Conservation (phyloP, 2,888 invertebrate species). For the Ischnura elegans region DNA sequence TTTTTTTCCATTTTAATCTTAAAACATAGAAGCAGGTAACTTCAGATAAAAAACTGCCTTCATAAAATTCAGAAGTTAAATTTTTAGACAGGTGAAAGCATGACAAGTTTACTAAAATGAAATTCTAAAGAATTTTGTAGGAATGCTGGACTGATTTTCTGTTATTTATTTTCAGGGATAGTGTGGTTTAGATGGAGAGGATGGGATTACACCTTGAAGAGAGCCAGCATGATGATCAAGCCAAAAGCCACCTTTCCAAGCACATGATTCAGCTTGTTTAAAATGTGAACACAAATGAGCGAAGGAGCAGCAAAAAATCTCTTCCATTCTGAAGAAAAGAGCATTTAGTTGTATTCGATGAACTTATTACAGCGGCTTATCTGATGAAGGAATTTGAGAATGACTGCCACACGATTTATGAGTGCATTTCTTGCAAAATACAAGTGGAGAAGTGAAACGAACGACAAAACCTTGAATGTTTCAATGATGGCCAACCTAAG, state of each 20-base stretch:
- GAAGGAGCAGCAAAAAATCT: constrained; percentile 52
- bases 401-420: constrained; percentile 56
- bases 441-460: constrained; percentile 52
- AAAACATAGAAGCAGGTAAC: too few relatives aligned
- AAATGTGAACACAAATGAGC: constrained; percentile 50
- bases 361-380: constrained; percentile 66
- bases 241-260: constrained; percentile 83
- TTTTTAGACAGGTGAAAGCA: too few relatives aligned
- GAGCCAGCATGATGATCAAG: constrained; percentile 95
- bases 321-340: constrained; percentile 62
- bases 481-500: constrained; percentile 23
- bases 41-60: too few relatives aligned
- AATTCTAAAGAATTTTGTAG: too few relatives aligned
- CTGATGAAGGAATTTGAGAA: constrained; percentile 61
- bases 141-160: too few relatives aligned
- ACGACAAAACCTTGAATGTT: constrained; percentile 43
- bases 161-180: constrained; percentile 82
- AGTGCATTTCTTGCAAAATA: constrained; percentile 60
- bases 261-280: constrained; percentile 70
- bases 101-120: too few relatives aligned
- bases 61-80: neutral
- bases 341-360: constrained; percentile 64
- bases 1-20: too few relatives aligned
- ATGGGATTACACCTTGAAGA: constrained; percentile 95
- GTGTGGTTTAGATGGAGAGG: constrained; percentile 98